Conservation (phyloP, 2,797 vertebrate genomes). For the Neosilurus hyrtlii region DNA sequence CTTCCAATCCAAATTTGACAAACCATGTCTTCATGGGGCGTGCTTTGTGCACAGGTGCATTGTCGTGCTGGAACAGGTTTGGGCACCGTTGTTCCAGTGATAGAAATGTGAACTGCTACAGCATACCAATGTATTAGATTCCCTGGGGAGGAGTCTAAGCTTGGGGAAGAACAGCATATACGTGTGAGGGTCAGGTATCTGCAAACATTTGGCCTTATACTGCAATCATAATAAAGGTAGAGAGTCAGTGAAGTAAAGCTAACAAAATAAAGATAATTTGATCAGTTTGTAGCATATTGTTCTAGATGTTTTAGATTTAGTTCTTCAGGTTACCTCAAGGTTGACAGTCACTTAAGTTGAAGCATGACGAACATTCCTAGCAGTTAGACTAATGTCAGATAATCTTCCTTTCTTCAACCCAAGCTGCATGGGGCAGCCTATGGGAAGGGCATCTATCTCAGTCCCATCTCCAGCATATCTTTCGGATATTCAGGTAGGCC, state of each 20-base stretch:
- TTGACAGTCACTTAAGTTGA: not conserved
- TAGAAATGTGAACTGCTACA: not conserved
- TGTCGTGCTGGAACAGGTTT: not conserved
- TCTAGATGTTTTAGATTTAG: not conserved
- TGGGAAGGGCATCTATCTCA: constrained; percentile 99
- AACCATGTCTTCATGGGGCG: not conserved
- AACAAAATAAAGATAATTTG: not conserved
- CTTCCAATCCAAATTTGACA: not conserved
- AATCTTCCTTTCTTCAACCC: constrained; percentile 81
- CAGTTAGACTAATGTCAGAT: constrained; percentile 19
- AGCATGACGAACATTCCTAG: not conserved
- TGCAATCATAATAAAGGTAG: not conserved
- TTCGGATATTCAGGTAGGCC: constrained; percentile 99
- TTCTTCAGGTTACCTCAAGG: not conserved
- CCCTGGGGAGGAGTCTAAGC: too few relatives aligned
- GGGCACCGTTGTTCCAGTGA: not conserved
- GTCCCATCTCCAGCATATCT: constrained; percentile 99
- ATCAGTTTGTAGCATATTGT: not conserved
- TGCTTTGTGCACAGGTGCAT: not conserved
- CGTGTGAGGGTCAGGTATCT: not conserved
- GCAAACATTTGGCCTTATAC: not conserved
- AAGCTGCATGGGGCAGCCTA: constrained; percentile 99
- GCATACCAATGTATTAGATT: not conserved
- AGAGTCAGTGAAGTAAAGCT: not conserved
- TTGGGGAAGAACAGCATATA: not conserved